Evolutionary conservation across 2,797 vertebrate species (phyloP).

Genomic region (Alouatta caraya): DNA sequence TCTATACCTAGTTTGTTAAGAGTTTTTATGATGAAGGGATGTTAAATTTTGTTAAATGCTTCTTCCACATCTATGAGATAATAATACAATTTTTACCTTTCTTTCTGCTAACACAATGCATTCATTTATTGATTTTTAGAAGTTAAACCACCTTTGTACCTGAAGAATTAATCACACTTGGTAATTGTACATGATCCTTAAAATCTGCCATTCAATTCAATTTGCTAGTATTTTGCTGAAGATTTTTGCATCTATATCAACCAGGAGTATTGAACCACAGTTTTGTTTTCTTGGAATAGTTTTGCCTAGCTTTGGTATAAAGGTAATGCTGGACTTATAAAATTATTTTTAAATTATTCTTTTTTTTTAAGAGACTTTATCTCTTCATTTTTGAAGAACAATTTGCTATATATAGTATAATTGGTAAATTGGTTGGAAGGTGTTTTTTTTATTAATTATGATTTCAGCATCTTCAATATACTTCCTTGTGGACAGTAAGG

Average conservation of each 20-base stretch:
- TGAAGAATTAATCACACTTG: neutral
- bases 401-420: neutral
- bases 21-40: neutral
- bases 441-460: neutral
- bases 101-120: neutral
- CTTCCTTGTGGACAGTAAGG: rapidly evolving
- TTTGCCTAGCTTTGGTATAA: neutral
- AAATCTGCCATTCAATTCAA: neutral
- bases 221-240: neutral
- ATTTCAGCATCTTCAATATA: neutral
- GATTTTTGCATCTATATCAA: neutral
- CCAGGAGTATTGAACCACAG: neutral
- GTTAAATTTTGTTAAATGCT: neutral
- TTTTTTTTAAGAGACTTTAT: neutral
- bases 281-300: neutral
- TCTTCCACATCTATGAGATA: neutral
- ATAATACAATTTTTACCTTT: neutral
- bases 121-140: neutral
- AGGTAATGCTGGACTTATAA: neutral
- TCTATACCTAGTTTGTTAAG: neutral
- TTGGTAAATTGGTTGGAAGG: neutral
- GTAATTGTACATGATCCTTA: neutral
- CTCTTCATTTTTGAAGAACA: neutral
- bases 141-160: neutral
- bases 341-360: neutral